phyloP scores from a whole-genome alignment of 2,113 vertebrate species.

The Erythrolamprus reginae region DNA sequence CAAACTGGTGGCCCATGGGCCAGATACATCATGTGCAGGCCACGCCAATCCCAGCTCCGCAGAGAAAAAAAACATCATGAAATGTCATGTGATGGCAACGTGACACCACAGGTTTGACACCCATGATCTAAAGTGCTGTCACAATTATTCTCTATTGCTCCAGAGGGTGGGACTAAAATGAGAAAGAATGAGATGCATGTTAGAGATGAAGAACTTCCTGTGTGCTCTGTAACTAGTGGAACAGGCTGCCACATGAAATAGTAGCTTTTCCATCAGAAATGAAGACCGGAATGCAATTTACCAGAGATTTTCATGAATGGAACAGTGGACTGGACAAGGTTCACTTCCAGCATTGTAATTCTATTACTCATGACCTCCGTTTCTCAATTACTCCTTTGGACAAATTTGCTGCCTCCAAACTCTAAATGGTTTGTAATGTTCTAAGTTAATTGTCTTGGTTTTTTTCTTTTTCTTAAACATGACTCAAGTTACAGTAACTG shows the following conservation, averaged over 20 bases:
- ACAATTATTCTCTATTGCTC: not conserved
- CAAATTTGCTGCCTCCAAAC: not conserved
- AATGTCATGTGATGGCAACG: too few species aligned
- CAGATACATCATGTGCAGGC: too few species aligned
- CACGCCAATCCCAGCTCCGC: too few species aligned
- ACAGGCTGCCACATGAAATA: not conserved
- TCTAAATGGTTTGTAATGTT: not conserved
- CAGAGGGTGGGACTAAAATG: not conserved
- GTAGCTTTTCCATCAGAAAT: not conserved
- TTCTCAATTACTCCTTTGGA: not conserved
- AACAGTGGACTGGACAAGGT: not conserved
- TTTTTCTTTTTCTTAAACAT: not conserved
- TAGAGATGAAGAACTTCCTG: not conserved
- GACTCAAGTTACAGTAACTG: not conserved
- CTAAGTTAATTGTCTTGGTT: not conserved
- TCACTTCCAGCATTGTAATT: not conserved
- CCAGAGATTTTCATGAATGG: not conserved
- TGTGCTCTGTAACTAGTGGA: not conserved
- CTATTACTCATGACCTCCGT: not conserved
- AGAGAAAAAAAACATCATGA: too few species aligned
- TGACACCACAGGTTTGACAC: too few species aligned
- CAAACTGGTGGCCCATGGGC: too few species aligned
- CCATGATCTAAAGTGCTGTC: not conserved
- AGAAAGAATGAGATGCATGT: not conserved
- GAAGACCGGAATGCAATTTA: not conserved